A percentile compares a stretch with the other conserved stretches of the same genome.
Conservation (phyloP, 2,888 invertebrate genomes). For the Agapostemon virescens region DNA sequence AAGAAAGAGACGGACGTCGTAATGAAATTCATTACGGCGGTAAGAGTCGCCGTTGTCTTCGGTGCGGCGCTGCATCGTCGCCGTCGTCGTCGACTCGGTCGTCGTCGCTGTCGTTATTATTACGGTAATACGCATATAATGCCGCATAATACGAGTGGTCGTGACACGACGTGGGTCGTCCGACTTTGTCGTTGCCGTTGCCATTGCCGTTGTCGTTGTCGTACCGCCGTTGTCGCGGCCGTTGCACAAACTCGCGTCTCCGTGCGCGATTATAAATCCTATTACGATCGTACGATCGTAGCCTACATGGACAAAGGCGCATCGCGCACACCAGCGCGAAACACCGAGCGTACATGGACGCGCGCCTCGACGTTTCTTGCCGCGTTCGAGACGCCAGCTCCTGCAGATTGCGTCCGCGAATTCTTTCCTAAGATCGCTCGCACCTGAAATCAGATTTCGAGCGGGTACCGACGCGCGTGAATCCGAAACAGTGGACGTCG, state of each 20-base stretch:
- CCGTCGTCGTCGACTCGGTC: conserved; percentile 24
- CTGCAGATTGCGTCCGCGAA: not conserved
- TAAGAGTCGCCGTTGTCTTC: conserved; percentile 50
- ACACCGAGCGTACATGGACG: not conserved
- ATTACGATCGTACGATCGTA: conserved; percentile 59
- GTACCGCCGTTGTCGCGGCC: conserved; percentile 22
- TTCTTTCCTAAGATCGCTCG: not conserved
- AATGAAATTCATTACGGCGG: conserved; percentile 73
- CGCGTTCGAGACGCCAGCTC: not conserved
- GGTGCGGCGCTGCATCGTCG: conserved; percentile 6
- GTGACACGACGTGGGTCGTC: conserved; percentile 64
- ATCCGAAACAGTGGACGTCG: too few relatives aligned
- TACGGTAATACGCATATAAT: conserved; percentile 69
- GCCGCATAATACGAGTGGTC: conserved; percentile 65
- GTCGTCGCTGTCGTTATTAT: conserved; percentile 65
- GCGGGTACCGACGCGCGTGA: too few relatives aligned
- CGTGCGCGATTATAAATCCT: conserved; percentile 64
- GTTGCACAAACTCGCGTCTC: conserved; percentile 61
- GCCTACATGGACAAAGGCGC: conserved; percentile 28
- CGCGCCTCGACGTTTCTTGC: not conserved
- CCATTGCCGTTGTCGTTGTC: conserved; percentile 30
- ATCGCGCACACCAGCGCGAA: not conserved
- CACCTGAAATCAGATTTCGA: not conserved
- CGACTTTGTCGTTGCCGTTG: conserved; percentile 54
- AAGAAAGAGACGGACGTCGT: conserved; percentile 54